Evolutionary conservation across 2,797 vertebrate genomes (phyloP).

Genomic region (Bradypodion pumilum): DNA sequence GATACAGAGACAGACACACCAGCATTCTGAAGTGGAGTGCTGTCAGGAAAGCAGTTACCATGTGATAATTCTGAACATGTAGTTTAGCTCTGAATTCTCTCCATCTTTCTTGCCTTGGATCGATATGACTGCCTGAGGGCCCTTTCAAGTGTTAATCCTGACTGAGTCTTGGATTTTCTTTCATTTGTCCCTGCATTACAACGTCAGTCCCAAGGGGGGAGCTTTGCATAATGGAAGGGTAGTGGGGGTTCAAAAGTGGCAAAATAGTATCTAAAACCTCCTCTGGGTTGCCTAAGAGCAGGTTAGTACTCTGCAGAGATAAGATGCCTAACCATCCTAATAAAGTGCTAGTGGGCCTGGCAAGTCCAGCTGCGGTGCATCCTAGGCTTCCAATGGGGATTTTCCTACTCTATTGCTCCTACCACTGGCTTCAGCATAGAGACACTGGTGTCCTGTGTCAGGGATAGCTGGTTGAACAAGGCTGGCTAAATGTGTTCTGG

Average conservation of each 20-base stretch:
- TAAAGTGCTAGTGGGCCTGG: too few species aligned
- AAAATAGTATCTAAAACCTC: not conserved
- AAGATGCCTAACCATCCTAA: not conserved
- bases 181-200: constrained; percentile 34
- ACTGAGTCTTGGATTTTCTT: constrained; percentile 23
- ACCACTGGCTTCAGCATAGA: too few species aligned
- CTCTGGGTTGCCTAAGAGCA: not conserved
- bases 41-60: not conserved
- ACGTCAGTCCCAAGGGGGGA: not conserved
- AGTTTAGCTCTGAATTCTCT: constrained; percentile 2
- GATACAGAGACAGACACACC: not conserved
- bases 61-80: not conserved
- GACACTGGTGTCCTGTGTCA: not conserved
- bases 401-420: not conserved
- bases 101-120: constrained; percentile 1
- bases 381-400: not conserved
- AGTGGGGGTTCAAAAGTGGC: not conserved
- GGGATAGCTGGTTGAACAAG: not conserved
- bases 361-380: not conserved
- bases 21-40: not conserved
- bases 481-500: not conserved
- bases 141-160: constrained; percentile 44
- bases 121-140: constrained; percentile 25
- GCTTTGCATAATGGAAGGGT: constrained; percentile 8
- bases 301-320: not conserved